These are phyloP conservation scores for Sebastes kiyomatsui DNA, from an alignment of 2,797 vertebrate genomes.

Conservation along the genomic window DNA sequence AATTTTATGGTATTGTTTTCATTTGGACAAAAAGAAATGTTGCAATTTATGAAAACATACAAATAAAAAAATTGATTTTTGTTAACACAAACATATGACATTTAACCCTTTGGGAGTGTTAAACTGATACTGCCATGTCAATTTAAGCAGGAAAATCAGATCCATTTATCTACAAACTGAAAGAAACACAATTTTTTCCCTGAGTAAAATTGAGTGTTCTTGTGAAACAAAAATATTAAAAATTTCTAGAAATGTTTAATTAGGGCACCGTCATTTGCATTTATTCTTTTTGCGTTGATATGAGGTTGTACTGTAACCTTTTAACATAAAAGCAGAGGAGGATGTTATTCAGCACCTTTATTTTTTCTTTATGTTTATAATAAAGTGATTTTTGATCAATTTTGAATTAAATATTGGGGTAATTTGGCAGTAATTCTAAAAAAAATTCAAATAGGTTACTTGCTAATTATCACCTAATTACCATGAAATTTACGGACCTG, in stretches of 20 bases:
- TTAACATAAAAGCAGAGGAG: neutral
- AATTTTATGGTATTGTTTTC: neutral
- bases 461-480: too few relatives aligned
- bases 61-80: neutral
- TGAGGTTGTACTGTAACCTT: neutral
- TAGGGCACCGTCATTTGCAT: neutral
- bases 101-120: neutral
- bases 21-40: neutral
- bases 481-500: too few relatives aligned
- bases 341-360: neutral
- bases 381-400: too few relatives aligned
- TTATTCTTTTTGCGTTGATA: neutral
- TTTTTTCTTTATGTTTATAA: neutral
- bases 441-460: too few relatives aligned
- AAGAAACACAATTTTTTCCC: neutral
- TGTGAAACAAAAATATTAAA: neutral
- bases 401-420: too few relatives aligned
- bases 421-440: too few relatives aligned
- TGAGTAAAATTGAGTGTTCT: neutral
- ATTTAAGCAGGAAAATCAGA: neutral
- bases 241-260: neutral
- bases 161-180: neutral
- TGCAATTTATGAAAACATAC: constrained; percentile 4
- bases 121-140: neutral
- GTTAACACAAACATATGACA: neutral